phyloP scores from a whole-genome alignment of 2,888 invertebrate species.

The Caenorhabditis wallacei region DNA sequence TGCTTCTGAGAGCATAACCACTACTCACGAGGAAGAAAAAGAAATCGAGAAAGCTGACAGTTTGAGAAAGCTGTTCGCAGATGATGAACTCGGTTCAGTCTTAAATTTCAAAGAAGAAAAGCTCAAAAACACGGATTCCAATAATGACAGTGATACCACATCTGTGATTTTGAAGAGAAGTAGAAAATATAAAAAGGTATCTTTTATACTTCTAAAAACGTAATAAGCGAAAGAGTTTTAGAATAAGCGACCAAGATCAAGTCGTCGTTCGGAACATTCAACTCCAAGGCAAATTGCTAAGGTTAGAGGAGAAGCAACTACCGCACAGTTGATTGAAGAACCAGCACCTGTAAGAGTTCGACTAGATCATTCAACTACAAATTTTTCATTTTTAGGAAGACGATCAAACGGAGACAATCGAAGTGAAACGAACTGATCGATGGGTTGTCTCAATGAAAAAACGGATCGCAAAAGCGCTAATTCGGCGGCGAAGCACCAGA shows the following conservation, averaged over 20 bases:
- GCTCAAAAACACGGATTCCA: conserved; percentile 57
- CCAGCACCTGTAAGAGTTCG: conserved; percentile 9
- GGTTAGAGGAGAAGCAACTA: conserved; percentile 23
- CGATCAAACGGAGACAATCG: conserved; percentile 44
- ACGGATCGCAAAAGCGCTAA: conserved; percentile 67
- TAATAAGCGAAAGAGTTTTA: conserved; percentile 2
- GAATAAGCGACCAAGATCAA: conserved; percentile 60
- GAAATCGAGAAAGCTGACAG: conserved; percentile 61
- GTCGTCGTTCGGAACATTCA: conserved; percentile 47
- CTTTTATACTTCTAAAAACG: background rate
- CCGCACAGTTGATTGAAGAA: conserved; percentile 35
- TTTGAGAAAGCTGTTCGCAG: conserved; percentile 57
- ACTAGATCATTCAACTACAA: background rate
- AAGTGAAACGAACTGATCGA: conserved; percentile 64
- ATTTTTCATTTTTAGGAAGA: conserved; percentile 17
- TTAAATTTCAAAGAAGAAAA: conserved; percentile 69
- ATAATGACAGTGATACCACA: conserved; percentile 66
- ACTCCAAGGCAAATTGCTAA: conserved; percentile 57
- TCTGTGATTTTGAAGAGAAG: conserved; percentile 61
- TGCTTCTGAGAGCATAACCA: conserved; percentile 61
- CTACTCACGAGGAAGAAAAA: conserved; percentile 60
- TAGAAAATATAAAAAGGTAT: conserved; percentile 51
- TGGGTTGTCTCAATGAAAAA: conserved; percentile 73
- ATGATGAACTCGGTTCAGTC: conserved; percentile 69
- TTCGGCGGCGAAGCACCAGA: conserved; percentile 56